Base-by-base conservation (phyloP, 2,797 vertebrate genomes). In the Halcyon chelicuti region DNA sequence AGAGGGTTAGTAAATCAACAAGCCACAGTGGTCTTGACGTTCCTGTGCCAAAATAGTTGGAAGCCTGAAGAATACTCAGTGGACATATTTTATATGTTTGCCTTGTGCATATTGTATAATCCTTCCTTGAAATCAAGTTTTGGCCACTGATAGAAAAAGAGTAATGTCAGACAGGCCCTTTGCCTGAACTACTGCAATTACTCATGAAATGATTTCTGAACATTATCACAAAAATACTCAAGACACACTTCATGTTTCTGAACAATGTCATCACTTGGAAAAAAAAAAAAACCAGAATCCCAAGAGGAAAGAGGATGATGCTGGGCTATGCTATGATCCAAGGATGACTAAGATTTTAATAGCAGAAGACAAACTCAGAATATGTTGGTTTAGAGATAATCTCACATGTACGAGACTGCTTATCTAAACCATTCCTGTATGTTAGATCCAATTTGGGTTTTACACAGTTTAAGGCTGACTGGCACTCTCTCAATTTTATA, bases 401-500 rank as follows among this genome's bases (percentile, higher is more conserved):
- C 92, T 95, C 88, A 84, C 51, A 75, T 23, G 62, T 92, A 95
- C 70, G 93, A 86, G 47, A 78, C 76, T 88, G 62, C 87, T 94
- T 91, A 88, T 84, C 85, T 73, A 84, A 96, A 86, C 63, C 33
- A 37, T 84, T 95, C 66, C 79, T 91, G 51, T 49, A 19, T 28
- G 22, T 67, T 94, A 84, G 85, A 94, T 92, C 70, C 87, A 95
- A 77, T 86, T 75, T 83, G 49, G 44, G 58, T 40, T 93, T 97
- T 94, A 91, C 75, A 78, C 76, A 62, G 61, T 96, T 86, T 88
- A 94, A 94, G 70, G 58, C 66, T 90, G 82, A 78, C 76, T 89
- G 78, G 46, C 1, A 0, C 6, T 4, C 37, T 83, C 78, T 89
- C 68, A 40, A 14, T 91, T 93, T 86, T 78, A 37, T 76, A 88